Percentiles rank a stretch among this genome's conserved stretches.
These are phyloP conservation scores for Centropristis striata DNA, from an alignment of 2,113 vertebrate genomes.

Conservation along the genomic window DNA sequence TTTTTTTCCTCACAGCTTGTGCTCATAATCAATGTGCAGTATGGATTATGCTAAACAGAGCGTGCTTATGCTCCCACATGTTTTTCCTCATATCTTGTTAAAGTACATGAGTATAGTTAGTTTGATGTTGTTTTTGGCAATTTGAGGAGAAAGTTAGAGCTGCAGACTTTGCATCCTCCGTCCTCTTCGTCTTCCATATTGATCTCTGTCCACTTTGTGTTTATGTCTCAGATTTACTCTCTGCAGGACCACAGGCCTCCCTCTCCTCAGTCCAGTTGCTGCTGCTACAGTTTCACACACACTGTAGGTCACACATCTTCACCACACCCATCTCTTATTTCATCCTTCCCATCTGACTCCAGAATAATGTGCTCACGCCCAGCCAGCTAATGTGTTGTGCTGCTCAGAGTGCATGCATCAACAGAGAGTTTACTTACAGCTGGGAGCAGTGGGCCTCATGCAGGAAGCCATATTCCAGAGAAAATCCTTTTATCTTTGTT, in stretches of 20 bases:
- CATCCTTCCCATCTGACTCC: constrained; percentile 48
- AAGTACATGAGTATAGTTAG: neutral
- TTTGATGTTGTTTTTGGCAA: constrained; percentile 10
- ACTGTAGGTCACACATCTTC: constrained; percentile 45
- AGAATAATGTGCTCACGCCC: constrained; percentile 50
- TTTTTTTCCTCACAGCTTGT: neutral
- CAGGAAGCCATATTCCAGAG: too few relatives aligned
- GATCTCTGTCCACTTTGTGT: constrained; percentile 50
- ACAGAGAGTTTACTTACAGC: constrained; percentile 17
- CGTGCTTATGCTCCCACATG: neutral
- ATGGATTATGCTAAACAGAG: constrained; percentile 18
- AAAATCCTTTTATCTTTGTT: too few relatives aligned
- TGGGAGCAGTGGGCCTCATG: neutral
- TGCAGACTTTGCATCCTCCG: constrained; percentile 2
- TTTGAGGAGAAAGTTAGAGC: constrained; percentile 4
- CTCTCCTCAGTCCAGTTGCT: constrained; percentile 50
- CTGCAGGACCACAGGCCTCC: constrained; percentile 28
- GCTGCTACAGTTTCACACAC: constrained; percentile 45
- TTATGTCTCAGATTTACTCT: constrained; percentile 54
- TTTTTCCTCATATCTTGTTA: neutral
- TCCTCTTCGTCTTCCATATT: constrained; percentile 29
- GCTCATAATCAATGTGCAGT: constrained; percentile 19
- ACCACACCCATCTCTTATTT: constrained; percentile 78
- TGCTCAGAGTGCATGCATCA: constrained; percentile 30
- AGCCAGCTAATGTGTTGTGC: constrained; percentile 36